Evolutionary conservation across 2,888 invertebrate species (phyloP), one percentile per base, ranked within the genome.

Genomic region (Drosophila affinis): DNA sequence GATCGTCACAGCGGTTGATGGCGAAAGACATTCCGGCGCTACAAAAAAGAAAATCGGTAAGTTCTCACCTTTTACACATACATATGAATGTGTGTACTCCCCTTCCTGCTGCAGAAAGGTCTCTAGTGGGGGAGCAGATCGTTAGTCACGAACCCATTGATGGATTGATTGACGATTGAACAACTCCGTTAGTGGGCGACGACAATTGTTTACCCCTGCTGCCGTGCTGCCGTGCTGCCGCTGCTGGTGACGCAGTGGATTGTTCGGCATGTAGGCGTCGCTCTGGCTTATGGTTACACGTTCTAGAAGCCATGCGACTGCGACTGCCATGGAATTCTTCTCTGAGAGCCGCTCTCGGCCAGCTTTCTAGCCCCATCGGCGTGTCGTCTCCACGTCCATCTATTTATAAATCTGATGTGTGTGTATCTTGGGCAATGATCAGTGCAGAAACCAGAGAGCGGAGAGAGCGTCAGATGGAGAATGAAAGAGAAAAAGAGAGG

Each of bases 331-430:
- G 68, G 75, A 74, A 74, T 72, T 68, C 46, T 54, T 67, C 45
- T 58, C 48, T 12, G 53, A 67, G 57, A 46, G 57, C 17, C 53
- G 46, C 71, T 83, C 68, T 53, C 17, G 44, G 39, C 60, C 73
- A 70, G 45, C 53, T 74, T 75, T 78, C 53, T 57, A 55, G 24
- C 60, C 61, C 57, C 63, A 68, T 27, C 52, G 54, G 34, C 18
- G 48, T 58, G 61, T 34, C 59, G 49, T 39, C 54, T 47, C 55
- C 34, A 56, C 48, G 57, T 49, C 39, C 80, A 68, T 86, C 83
- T 83, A 83, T 83, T 88, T 84, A 81, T 83, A 83, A 88, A 76
- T 83, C 83, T 83, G 83, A 83, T 83, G 83, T 87, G 78, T 88
- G 69, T 83, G 72, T 77, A 88, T 86, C 76, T 86, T 69, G 63